These are phyloP conservation scores for Osmerus mordax DNA, from an alignment of 2,113 vertebrate genomes.

Conservation along the genomic window DNA sequence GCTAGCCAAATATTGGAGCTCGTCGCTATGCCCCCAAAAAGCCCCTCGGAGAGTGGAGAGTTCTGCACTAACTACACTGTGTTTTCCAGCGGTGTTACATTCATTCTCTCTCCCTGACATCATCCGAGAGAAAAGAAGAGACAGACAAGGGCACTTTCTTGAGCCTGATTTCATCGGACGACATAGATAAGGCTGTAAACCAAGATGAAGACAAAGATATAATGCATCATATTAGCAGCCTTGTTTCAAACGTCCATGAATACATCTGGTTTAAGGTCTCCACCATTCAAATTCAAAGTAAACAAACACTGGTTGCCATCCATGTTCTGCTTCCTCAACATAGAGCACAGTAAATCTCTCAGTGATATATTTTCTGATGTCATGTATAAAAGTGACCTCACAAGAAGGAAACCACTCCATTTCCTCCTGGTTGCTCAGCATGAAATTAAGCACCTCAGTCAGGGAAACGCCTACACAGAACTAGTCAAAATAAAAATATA, in stretches of 20 bases:
- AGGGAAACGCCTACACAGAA: conserved; percentile 3
- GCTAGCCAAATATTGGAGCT: conserved; percentile 29
- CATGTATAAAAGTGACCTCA: conserved; percentile 13
- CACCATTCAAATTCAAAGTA: too few relatives aligned
- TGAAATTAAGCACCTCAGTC: conserved; percentile 24
- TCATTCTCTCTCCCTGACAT: conserved; percentile 12
- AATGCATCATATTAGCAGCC: too few relatives aligned
- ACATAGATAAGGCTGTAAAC: too few relatives aligned
- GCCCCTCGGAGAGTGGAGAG: not conserved
- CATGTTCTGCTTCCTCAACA: not conserved
- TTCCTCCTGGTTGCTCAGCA: conserved; percentile 25
- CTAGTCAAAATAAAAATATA: conserved; percentile 36
- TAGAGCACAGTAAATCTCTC: conserved; percentile 1
- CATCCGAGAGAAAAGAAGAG: not conserved
- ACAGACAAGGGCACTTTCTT: not conserved
- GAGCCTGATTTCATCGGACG: too few relatives aligned
- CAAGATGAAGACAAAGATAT: too few relatives aligned
- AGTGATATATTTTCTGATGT: conserved; percentile 14
- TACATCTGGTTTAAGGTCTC: too few relatives aligned
- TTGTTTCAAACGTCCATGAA: too few relatives aligned
- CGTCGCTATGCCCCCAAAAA: not conserved
- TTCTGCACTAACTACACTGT: not conserved
- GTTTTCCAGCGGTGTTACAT: not conserved
- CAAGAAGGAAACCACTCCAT: conserved; percentile 30
- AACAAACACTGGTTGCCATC: not conserved